Evolutionary conservation across 2,797 vertebrate species (phyloP), one percentile per base, ranked within the genome.

Genomic region (Alcedo quadribrachys): DNA sequence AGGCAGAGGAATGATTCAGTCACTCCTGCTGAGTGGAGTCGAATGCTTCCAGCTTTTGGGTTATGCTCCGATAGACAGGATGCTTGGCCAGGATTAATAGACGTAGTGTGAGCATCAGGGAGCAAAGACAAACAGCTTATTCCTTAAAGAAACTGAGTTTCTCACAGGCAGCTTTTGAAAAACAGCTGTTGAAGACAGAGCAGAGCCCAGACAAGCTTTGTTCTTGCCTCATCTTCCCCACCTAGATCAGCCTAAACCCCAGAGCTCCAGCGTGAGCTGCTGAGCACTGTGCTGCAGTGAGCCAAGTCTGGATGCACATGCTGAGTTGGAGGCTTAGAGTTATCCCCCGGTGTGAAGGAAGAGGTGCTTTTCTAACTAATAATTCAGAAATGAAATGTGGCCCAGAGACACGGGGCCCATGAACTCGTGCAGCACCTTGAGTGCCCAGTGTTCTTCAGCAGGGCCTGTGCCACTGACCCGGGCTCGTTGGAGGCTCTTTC

Each of bases 41-140:
- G 9, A 87, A 45, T 33, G 45, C n/a, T 89, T 91, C 74, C 77
- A 80, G 92, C 89, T 85, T 76, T 78, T 81, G 75, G 48, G 43
- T 95, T 87, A 4, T 0, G 1, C 22, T 93, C 48, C 86, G 55
- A 74, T 40, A 65, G 21, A 54, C 61, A 55, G 61, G 50, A 62
- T 75, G 65, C 27, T 82, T 68, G 35, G 73, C 65, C 51, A 45
- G 81, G 45, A 32, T 79, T 70, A 13, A 46, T 70, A 33, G 54
- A 70, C 81, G 57, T 43, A 74, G 33, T 13, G 32, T 17, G 35
- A 94, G 51, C 55, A 33, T 32, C 62, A 78, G 69, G 66, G 63
- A 93, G 70, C 7, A 14, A 91, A 89, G n/a, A 48, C 21, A 42
- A 81, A 88, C 50, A 81, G 62, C 4, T 90, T 71, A 28, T 75